Percentiles rank a stretch among this genome's conserved stretches.
These are phyloP conservation scores for Psophia crepitans DNA, from an alignment of 2,113 vertebrate species.

Conservation along the genomic window DNA sequence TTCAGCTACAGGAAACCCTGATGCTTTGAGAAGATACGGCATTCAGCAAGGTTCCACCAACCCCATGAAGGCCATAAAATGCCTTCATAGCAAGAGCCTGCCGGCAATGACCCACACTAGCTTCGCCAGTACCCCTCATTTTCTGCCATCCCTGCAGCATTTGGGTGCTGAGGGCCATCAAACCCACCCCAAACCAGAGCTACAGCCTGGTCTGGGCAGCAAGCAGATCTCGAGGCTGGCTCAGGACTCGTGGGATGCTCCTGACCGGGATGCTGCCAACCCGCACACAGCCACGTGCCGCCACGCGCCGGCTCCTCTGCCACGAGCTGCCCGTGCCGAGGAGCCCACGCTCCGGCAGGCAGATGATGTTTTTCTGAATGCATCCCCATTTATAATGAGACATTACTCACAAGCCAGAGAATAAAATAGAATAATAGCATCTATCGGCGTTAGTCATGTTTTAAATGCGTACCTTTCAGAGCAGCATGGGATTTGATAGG, in stretches of 20 bases:
- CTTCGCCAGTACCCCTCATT: rapidly evolving
- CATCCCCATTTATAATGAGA: slow-evolving; percentile 29
- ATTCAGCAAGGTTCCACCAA: background rate
- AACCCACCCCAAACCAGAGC: background rate
- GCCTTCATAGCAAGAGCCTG: background rate
- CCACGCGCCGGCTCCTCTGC: background rate
- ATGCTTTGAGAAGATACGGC: background rate
- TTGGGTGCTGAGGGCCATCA: background rate
- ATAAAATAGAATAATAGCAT: slow-evolving; percentile 61
- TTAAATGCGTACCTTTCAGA: slow-evolving; percentile 55
- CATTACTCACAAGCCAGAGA: slow-evolving; percentile 48
- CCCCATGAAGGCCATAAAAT: background rate
- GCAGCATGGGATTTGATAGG: slow-evolving; percentile 47
- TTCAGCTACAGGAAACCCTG: background rate
- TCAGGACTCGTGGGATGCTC: background rate
- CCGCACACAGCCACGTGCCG: background rate
- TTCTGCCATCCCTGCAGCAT: background rate
- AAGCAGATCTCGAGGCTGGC: background rate
- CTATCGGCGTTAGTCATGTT: slow-evolving; percentile 45
- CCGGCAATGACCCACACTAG: background rate
- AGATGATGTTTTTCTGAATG: slow-evolving; percentile 62
- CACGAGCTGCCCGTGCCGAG: background rate
- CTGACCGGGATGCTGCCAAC: background rate
- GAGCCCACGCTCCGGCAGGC: slow-evolving; percentile 35
- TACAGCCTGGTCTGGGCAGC: background rate